A percentile compares a stretch with the other conserved stretches of the same genome.
Evolutionary conservation across 2,113 vertebrate genomes (phyloP).

Genomic region (Taxidea taxus): DNA sequence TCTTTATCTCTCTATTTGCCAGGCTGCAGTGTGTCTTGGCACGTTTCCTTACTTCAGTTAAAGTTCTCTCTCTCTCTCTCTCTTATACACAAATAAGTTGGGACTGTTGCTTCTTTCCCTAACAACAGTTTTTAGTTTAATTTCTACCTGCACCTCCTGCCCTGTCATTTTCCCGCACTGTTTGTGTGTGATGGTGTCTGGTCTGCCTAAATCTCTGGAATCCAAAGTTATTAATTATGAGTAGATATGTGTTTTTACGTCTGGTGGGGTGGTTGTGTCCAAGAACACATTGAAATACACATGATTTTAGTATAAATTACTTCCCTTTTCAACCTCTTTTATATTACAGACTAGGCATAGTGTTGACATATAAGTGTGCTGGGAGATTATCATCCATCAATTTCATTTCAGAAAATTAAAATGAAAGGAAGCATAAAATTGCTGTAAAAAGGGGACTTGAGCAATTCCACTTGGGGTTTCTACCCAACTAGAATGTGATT

Average conservation of each 20-base stretch:
- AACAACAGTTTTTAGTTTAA: background rate
- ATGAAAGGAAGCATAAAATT: background rate
- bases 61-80: background rate
- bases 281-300: background rate
- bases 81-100: background rate
- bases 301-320: background rate
- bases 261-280: background rate
- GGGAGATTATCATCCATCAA: background rate
- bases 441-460: background rate
- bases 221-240: background rate
- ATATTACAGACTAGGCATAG: background rate
- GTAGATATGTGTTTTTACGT: background rate
- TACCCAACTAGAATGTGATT: background rate
- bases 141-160: background rate
- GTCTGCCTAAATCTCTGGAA: background rate
- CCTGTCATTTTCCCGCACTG: background rate
- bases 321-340: background rate
- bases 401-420: slow-evolving; percentile 36
- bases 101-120: background rate
- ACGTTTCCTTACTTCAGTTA: background rate
- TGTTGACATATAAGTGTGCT: background rate
- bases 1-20: background rate
- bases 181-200: background rate
- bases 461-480: background rate
- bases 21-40: background rate